These are phyloP conservation scores for Cetoscarus ocellatus DNA, from an alignment of 2,797 vertebrate species.

Conservation along the genomic window DNA sequence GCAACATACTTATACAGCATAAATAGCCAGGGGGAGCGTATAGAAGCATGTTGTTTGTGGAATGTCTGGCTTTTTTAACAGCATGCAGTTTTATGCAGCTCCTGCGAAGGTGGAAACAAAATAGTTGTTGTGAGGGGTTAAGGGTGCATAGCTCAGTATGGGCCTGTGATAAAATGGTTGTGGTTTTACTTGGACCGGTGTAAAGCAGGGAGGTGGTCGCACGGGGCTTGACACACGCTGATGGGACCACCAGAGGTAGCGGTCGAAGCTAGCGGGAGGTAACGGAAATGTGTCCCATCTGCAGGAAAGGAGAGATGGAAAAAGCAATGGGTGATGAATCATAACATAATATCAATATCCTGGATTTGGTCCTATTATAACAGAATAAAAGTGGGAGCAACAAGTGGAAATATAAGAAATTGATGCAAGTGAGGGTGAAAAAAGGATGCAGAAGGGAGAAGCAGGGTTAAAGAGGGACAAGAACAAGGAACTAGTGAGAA, in stretches of 20 bases:
- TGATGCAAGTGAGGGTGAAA: neutral
- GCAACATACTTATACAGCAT: conserved; percentile 63
- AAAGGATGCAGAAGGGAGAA: neutral
- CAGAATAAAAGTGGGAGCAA: conserved; percentile 13
- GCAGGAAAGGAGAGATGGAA: conserved; percentile 40
- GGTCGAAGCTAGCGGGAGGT: conserved; percentile 49
- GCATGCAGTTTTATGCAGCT: conserved; percentile 60
- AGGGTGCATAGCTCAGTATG: conserved; percentile 36
- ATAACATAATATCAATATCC: conserved; percentile 49
- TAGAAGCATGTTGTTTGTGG: conserved; percentile 58
- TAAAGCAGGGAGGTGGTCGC: conserved; percentile 48
- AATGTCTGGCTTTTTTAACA: conserved; percentile 60
- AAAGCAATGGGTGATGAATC: conserved; percentile 54
- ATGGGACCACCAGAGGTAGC: conserved; percentile 73
- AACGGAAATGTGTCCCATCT: conserved; percentile 55
- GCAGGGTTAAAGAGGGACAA: conserved; percentile 26
- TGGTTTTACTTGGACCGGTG: conserved; percentile 58
- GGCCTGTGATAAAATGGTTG: conserved; percentile 52
- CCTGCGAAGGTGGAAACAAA: conserved; percentile 39
- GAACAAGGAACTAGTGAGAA: conserved; percentile 33
- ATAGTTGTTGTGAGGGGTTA: conserved; percentile 23
- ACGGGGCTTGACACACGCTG: conserved; percentile 53
- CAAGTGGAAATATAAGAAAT: conserved; percentile 7
- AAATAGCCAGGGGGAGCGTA: conserved; percentile 52
- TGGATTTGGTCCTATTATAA: conserved; percentile 40